A percentile compares a stretch with the other conserved stretches of the same genome.
These are phyloP conservation scores for Sebastiscus tertius DNA, from an alignment of 2,797 vertebrate genomes.

Conservation along the genomic window DNA sequence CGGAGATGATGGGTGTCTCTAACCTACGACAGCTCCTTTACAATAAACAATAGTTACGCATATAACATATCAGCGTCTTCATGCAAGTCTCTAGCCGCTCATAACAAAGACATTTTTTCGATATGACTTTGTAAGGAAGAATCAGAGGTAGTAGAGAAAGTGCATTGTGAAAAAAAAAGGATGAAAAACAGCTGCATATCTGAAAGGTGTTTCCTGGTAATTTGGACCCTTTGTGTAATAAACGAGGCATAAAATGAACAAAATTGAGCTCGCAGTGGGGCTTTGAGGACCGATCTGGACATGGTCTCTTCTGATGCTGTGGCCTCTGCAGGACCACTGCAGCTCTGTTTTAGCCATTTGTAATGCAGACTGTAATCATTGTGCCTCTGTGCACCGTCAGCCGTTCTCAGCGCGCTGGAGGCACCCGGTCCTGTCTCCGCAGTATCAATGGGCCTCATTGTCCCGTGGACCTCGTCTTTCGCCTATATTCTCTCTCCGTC, in stretches of 20 bases:
- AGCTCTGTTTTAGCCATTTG: conserved; percentile 76
- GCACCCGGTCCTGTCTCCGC: conserved; percentile 76
- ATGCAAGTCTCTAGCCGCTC: background rate
- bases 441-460: conserved; percentile 81
- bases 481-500: conserved; percentile 48
- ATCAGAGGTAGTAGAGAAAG: background rate
- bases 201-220: background rate
- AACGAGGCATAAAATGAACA: background rate
- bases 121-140: background rate
- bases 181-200: background rate
- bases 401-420: conserved; percentile 64
- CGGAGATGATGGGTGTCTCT: background rate
- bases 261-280: background rate
- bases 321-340: conserved; percentile 33
- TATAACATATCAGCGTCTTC: background rate
- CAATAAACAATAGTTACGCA: background rate
- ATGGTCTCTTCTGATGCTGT: conserved; percentile 34
- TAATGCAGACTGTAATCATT: conserved; percentile 74
- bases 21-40: background rate
- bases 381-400: conserved; percentile 74
- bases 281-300: conserved; percentile 10
- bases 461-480: conserved; percentile 64
- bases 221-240: background rate
- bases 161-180: background rate
- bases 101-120: background rate